phyloP scores from a whole-genome alignment of 1,140 invertebrate genomes.

The Brachionus paranguensis region DNA sequence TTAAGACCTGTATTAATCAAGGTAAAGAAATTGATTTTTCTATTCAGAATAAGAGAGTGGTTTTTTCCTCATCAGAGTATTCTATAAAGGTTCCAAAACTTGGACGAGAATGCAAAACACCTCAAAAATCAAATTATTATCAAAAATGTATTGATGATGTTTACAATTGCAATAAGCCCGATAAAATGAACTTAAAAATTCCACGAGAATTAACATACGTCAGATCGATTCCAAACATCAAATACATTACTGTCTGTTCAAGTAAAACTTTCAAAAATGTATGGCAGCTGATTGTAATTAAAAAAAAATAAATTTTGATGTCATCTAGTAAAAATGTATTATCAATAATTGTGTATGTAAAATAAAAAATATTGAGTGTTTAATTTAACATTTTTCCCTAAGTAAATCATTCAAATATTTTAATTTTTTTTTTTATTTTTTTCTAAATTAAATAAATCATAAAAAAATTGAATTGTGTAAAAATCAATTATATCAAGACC shows the following conservation, averaged over 20 bases:
- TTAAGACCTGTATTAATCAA: neutral
- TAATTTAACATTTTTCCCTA: too few relatives aligned
- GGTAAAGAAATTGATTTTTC: neutral
- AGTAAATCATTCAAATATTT: too few relatives aligned
- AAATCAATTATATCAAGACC: too few relatives aligned
- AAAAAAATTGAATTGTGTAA: too few relatives aligned
- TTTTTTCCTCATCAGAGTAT: neutral
- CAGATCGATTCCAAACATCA: neutral
- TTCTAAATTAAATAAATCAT: too few relatives aligned
- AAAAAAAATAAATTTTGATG: neutral
- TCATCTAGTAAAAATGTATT: neutral
- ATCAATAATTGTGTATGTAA: too few relatives aligned
- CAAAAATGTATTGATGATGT: conserved; percentile 38
- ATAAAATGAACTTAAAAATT: neutral
- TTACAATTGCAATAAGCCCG: neutral
- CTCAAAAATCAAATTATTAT: neutral
- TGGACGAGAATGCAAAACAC: neutral
- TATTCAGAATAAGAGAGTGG: neutral
- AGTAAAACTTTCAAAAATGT: neutral
- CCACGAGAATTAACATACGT: conserved; percentile 31
- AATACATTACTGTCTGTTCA: conserved; percentile 2
- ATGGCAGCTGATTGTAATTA: neutral
- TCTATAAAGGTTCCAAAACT: neutral
- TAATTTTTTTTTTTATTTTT: too few relatives aligned
- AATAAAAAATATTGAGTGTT: too few relatives aligned